These are phyloP conservation scores for Zosterops borbonicus DNA, from an alignment of 2,113 vertebrate species.

Conservation along the genomic window DNA sequence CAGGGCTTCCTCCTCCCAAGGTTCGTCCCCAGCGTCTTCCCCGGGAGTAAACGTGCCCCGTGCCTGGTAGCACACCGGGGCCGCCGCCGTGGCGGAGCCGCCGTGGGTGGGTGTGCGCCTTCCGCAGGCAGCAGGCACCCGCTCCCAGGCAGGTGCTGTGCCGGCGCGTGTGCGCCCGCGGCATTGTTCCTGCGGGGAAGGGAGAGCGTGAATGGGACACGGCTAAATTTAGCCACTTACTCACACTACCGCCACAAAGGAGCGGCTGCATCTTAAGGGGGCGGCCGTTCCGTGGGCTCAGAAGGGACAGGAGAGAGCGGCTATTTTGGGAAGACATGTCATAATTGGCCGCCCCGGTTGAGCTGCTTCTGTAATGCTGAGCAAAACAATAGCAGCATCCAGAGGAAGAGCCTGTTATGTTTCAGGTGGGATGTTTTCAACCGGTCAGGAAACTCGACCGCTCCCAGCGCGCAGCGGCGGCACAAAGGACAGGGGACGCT, in stretches of 20 bases:
- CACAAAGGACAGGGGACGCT: conserved; percentile 73
- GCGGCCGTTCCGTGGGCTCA: conserved; percentile 71
- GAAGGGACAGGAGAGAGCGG: conserved; percentile 73
- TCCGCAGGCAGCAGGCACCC: conserved; percentile 70
- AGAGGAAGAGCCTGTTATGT: conserved; percentile 82
- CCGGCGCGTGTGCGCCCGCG: conserved; percentile 56
- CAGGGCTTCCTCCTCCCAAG: conserved; percentile 50
- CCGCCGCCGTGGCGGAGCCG: conserved; percentile 75
- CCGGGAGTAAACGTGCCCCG: conserved; percentile 69
- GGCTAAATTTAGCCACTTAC: conserved; percentile 77
- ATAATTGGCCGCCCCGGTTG: conserved; percentile 74
- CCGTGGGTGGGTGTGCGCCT: conserved; percentile 72
- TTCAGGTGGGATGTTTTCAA: conserved; percentile 83
- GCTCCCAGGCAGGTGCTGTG: conserved; percentile 76
- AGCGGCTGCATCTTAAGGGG: conserved; percentile 76
- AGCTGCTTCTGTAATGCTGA: conserved; percentile 73
- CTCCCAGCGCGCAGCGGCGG: conserved; percentile 66
- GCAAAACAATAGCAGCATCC: conserved; percentile 78
- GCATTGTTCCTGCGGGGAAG: conserved; percentile 75
- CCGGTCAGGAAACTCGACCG: conserved; percentile 77
- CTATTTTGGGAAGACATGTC: conserved; percentile 79
- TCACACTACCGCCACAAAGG: conserved; percentile 74
- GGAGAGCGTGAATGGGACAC: conserved; percentile 67
- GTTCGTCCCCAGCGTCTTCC: conserved; percentile 64
- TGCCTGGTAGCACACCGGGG: conserved; percentile 64